These are phyloP conservation scores for Xanthorhoe designata DNA, from an alignment of 2,888 invertebrate species.

Conservation along the genomic window DNA sequence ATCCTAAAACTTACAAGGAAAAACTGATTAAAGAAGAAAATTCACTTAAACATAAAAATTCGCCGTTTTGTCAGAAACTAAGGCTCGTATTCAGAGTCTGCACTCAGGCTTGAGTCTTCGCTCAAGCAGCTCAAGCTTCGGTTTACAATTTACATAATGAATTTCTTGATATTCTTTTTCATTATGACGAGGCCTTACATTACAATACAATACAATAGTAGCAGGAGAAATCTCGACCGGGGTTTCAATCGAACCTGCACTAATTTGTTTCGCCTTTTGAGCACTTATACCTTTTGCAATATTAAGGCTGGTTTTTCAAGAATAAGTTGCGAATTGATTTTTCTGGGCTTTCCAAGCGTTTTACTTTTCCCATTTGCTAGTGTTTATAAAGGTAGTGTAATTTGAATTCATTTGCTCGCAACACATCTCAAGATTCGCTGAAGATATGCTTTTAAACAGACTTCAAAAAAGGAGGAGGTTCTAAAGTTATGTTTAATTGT, in stretches of 20 bases:
- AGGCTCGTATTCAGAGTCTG: no score
- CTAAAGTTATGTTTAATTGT: no score
- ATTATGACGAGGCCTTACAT: conserved; percentile 41
- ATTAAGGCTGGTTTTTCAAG: background rate
- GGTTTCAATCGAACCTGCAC: conserved; percentile 67
- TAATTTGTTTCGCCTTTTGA: conserved; percentile 79
- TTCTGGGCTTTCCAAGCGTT: background rate
- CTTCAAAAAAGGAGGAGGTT: no score
- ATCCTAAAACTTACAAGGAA: no score
- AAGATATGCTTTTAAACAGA: no score
- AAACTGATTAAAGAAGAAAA: no score
- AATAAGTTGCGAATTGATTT: background rate
- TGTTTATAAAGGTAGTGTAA: background rate
- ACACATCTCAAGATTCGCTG: no score
- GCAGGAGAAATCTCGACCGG: conserved; percentile 67
- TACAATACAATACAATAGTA: conserved; percentile 57
- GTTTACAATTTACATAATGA: background rate
- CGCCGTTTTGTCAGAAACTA: no score
- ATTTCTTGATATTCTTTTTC: conserved; percentile 32
- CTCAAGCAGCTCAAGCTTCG: background rate
- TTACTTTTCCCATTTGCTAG: background rate
- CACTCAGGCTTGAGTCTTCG: no score
- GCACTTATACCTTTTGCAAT: conserved; percentile 29
- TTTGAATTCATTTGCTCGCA: background rate
- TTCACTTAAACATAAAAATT: background rate